Percentiles rank a stretch among this genome's conserved stretches.
Evolutionary conservation across 2,113 vertebrate genomes (phyloP).

Genomic region (Rhinolophus ferrumequinum): DNA sequence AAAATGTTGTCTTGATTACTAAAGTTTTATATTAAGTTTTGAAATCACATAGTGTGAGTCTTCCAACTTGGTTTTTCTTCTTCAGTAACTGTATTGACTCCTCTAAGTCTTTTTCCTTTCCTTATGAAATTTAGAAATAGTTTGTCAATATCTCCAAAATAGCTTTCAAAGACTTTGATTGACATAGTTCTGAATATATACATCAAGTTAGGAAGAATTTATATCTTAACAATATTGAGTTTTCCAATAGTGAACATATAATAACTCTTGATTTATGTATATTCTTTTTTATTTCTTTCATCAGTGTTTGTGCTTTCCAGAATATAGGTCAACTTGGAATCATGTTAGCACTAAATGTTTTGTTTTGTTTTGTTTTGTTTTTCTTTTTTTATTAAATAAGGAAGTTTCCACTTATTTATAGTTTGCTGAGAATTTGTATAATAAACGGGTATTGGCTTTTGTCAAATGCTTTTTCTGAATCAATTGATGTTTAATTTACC

Average conservation of each 20-base stretch:
- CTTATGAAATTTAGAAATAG: neutral
- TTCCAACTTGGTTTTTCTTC: neutral
- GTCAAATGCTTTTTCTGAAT: neutral
- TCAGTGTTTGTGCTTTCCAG: neutral
- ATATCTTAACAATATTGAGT: neutral
- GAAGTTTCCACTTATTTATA: neutral
- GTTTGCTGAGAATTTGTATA: neutral
- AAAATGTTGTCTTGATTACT: neutral
- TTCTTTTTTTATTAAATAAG: neutral
- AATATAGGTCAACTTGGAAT: neutral
- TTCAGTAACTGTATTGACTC: neutral
- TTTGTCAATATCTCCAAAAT: neutral
- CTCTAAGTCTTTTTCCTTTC: neutral
- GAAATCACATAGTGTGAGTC: neutral
- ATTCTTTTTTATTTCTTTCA: neutral
- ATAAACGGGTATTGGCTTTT: neutral
- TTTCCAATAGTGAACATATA: neutral
- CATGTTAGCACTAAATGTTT: neutral
- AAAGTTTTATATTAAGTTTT: neutral
- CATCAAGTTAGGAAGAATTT: neutral
- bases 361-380: neutral
- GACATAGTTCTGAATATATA: neutral
- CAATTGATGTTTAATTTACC: neutral
- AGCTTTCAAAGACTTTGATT: neutral
- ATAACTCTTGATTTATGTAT: neutral